Evolutionary conservation across 2,797 vertebrate species (phyloP).

Genomic region (Microctenopoma steveboyesi): DNA sequence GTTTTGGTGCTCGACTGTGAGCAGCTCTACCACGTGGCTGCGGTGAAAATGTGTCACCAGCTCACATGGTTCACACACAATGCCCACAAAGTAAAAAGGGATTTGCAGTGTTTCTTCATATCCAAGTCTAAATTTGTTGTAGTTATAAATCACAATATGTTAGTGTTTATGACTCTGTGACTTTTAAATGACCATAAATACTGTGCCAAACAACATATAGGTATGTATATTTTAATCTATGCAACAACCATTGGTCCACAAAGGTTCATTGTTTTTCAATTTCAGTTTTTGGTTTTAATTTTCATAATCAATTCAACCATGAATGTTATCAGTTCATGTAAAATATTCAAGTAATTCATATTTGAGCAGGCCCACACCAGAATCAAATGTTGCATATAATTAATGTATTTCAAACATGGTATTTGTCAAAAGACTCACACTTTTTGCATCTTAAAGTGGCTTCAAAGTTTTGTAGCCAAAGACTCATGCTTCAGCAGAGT

Average conservation of each 20-base stretch:
- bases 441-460: slow-evolving; percentile 37
- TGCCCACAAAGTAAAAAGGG: slow-evolving; percentile 27
- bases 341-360: neutral
- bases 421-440: slow-evolving; percentile 31
- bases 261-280: neutral
- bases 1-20: slow-evolving; percentile 19
- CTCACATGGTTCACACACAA: slow-evolving; percentile 47
- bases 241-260: neutral
- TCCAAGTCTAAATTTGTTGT: slow-evolving; percentile 16
- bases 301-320: neutral
- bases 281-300: neutral
- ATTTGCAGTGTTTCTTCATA: slow-evolving; percentile 12
- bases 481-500: slow-evolving; percentile 42
- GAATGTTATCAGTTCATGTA: neutral
- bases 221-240: slow-evolving; percentile 11
- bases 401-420: slow-evolving; percentile 26
- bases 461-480: slow-evolving; percentile 40
- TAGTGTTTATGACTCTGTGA: slow-evolving; percentile 23
- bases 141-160: slow-evolving; percentile 13
- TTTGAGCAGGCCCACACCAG: neutral
- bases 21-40: slow-evolving; percentile 29
- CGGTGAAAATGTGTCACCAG: slow-evolving; percentile 45
- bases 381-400: slow-evolving; percentile 15
- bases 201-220: neutral
- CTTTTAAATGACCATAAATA: slow-evolving; percentile 26